These are phyloP conservation scores for Choloepus hoffmanni DNA, from an alignment of 2,113 vertebrate genomes.

Conservation along the genomic window DNA sequence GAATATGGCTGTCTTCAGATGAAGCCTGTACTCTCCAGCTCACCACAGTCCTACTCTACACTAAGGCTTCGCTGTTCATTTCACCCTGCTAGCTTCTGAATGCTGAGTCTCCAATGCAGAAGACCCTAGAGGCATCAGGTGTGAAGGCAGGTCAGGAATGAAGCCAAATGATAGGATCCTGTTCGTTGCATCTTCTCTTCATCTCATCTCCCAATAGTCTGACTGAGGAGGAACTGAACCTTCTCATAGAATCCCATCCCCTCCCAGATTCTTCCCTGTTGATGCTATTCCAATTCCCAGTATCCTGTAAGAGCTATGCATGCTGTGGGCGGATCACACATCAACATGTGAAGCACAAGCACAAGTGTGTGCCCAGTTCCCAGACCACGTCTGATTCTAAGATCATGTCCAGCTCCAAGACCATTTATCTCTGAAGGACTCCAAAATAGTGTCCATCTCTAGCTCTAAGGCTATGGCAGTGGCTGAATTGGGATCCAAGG, in stretches of 20 bases:
- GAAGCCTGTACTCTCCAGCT: not conserved
- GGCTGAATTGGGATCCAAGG: not conserved
- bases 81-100: constrained; percentile 17
- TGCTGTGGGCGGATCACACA: not conserved
- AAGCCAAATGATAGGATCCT: not conserved
- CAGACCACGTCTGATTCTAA: not conserved
- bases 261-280: not conserved
- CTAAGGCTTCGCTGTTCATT: not conserved
- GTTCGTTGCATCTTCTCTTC: not conserved
- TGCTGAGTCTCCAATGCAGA: not conserved
- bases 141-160: not conserved
- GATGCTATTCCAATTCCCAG: not conserved
- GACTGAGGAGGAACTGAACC: too few relatives aligned
- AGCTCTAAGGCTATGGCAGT: not conserved
- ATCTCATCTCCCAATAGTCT: not conserved
- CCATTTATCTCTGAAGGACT: not conserved
- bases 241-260: not conserved
- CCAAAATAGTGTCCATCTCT: not conserved
- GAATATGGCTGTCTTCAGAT: not conserved
- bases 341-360: not conserved
- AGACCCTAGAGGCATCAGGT: not conserved
- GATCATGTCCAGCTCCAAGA: not conserved
- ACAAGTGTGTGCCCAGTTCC: not conserved
- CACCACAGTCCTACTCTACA: not conserved
- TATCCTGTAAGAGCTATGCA: not conserved